Evolutionary conservation across 2,113 vertebrate species (phyloP).

Genomic region (Tricholaema leucomelas): DNA sequence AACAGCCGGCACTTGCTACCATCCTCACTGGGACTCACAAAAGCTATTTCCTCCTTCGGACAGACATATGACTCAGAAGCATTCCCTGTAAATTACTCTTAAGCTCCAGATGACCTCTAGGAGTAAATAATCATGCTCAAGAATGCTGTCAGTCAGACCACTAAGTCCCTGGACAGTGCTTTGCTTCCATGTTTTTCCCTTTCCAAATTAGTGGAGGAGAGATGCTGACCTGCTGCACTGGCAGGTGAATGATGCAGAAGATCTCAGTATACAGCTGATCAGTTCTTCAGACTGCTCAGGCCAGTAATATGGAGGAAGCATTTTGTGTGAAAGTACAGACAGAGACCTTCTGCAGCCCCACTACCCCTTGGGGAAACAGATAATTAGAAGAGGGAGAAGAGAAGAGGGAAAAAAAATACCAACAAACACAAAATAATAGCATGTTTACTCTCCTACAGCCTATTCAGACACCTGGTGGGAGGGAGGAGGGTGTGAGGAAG

Average conservation of each 20-base stretch:
- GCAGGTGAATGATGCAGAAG: not conserved
- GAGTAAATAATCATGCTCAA: not conserved
- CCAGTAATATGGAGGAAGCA: not conserved
- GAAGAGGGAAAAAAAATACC: accelerated
- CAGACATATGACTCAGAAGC: not conserved
- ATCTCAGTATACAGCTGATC: not conserved
- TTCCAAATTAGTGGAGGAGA: conserved; percentile 14
- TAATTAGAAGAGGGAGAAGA: not conserved
- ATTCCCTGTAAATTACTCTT: not conserved
- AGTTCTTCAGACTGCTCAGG: not conserved
- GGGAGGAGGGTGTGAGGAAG: not conserved
- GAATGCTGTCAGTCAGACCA: conserved; percentile 18
- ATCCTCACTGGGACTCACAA: not conserved
- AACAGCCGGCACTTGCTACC: not conserved
- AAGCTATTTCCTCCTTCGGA: not conserved
- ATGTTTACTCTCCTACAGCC: not conserved
- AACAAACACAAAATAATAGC: not conserved
- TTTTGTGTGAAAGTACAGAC: conserved; percentile 2
- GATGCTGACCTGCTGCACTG: conserved; percentile 1
- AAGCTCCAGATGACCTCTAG: not conserved
- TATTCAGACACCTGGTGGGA: not conserved
- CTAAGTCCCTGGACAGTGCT: not conserved
- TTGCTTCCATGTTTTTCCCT: not conserved
- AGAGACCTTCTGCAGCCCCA: conserved; percentile 1
- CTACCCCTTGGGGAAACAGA: not conserved